Evolutionary conservation across 2,113 vertebrate species (phyloP).

Genomic region (Pseudopipra pipra): DNA sequence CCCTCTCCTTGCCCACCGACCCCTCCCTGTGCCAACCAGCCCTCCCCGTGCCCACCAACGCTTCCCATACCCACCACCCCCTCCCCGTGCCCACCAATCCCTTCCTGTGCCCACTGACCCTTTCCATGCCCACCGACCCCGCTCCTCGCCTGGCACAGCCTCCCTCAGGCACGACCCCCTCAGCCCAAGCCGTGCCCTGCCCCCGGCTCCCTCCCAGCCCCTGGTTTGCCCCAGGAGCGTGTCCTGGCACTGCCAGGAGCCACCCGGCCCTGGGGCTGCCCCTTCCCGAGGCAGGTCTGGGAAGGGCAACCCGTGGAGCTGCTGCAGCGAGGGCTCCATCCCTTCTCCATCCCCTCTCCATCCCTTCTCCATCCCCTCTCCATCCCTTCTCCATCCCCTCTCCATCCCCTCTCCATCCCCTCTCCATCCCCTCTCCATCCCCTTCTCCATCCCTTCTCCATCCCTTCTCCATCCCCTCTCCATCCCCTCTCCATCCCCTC

Average conservation of each 20-base stretch:
- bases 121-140: constrained; percentile 41
- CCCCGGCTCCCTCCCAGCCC: background rate
- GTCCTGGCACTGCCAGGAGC: background rate
- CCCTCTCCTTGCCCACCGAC: too few species aligned
- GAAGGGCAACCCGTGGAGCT: background rate
- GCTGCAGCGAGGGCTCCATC: background rate
- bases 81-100: background rate
- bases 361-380: background rate
- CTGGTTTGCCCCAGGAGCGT: accelerated
- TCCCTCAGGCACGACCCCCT: accelerated
- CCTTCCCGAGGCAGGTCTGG: background rate
- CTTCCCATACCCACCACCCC: too few species aligned
- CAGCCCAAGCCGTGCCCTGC: accelerated
- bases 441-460: background rate
- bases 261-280: background rate
- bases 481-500: too few species aligned
- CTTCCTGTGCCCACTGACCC: background rate
- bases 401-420: too few species aligned
- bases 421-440: background rate
- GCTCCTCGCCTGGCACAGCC: background rate
- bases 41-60: too few species aligned
- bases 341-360: background rate
- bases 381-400: too few species aligned
- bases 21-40: too few species aligned
- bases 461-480: background rate